Evolutionary conservation across 2,888 invertebrate species (phyloP), one percentile per base, ranked within the genome.

Genomic region (Aspidapion aeneum): DNA sequence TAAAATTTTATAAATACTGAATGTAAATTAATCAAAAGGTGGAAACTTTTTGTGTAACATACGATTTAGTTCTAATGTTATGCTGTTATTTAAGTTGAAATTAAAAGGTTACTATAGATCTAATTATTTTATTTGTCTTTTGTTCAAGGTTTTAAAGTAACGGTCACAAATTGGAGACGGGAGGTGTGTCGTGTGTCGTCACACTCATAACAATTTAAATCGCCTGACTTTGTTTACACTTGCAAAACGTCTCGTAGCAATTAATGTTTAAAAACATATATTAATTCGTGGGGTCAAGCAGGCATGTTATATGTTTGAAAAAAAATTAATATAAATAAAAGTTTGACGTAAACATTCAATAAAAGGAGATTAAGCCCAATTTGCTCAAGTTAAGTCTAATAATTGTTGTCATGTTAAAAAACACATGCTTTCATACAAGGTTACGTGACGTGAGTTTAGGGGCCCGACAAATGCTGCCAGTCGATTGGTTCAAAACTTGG

Each of bases 331-430:
- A 35, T 35, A 7, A 35, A 35, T 52, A 18, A 52, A 52, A 52
- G 19, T 17, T 60, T 65, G 65, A 65, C 65, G 65, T 58, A 63
- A 60, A 65, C 19, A 60, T 63, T 63, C 22, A 65, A 63, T 65
- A 59, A 62, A 64, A 63, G 50, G 9, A 22, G 62, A 62, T 64
- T 62, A 58, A 63, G 59, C 52, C 35, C 59, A 54, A 60, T 61
- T 65, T 59, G 48, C 35, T 55, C 52, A 20, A 60, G 57, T 50
- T 58, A 57, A 58, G n/a, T n/a, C n/a, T n/a, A n/a, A n/a, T n/a
- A n/a, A 55, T 57, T 64, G 61, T 64, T 64, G 56, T 63, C 57
- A 52, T 61, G 61, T 12, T 18, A 57, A 22, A 60, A 56, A 51
- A 57, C 35, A 35, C 3, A 35, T 35, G 35, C 35, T 35, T 35